phyloP scores from a whole-genome alignment of 2,888 invertebrate genomes.

The Pogonocherus hispidulus region DNA sequence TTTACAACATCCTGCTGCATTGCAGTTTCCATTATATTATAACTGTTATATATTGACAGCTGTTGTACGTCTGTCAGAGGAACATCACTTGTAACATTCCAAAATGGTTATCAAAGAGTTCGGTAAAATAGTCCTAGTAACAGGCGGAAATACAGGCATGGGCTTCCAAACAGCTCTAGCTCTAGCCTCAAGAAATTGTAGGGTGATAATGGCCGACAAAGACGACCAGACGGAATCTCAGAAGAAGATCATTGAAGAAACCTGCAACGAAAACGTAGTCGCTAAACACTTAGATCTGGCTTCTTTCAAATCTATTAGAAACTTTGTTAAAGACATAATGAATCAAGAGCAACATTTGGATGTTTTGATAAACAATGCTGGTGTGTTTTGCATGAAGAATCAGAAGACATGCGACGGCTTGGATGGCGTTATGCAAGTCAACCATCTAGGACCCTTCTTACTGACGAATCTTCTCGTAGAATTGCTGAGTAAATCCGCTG shows the following conservation, averaged over 20 bases:
- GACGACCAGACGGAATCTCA: conserved; percentile 54
- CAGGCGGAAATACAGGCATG: conserved; percentile 59
- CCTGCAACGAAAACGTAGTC: conserved; percentile 58
- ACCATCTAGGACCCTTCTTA: conserved; percentile 79
- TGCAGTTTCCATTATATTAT: too few species aligned
- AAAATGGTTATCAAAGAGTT: not conserved
- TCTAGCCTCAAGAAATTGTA: conserved; percentile 68
- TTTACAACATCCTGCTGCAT: too few species aligned
- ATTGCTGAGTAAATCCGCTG: conserved; percentile 44
- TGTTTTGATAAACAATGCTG: conserved; percentile 76
- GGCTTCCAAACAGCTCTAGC: conserved; percentile 64
- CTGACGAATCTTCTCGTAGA: conserved; percentile 75
- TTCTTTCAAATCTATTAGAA: conserved; percentile 67
- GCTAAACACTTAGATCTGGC: conserved; percentile 68
- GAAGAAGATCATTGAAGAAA: conserved; percentile 53
- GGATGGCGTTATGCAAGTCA: conserved; percentile 76
- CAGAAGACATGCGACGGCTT: conserved; percentile 74
- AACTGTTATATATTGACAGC: too few species aligned
- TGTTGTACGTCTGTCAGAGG: too few species aligned
- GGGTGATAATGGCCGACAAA: conserved; percentile 69
- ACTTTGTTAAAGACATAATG: conserved; percentile 73
- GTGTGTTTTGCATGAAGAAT: conserved; percentile 69
- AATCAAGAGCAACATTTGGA: conserved; percentile 70
- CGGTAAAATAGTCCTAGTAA: conserved; percentile 40
- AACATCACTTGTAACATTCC: too few species aligned